Conservation (phyloP, 64 coral and sea anemone species). For the Actinia tenebrosa region DNA sequence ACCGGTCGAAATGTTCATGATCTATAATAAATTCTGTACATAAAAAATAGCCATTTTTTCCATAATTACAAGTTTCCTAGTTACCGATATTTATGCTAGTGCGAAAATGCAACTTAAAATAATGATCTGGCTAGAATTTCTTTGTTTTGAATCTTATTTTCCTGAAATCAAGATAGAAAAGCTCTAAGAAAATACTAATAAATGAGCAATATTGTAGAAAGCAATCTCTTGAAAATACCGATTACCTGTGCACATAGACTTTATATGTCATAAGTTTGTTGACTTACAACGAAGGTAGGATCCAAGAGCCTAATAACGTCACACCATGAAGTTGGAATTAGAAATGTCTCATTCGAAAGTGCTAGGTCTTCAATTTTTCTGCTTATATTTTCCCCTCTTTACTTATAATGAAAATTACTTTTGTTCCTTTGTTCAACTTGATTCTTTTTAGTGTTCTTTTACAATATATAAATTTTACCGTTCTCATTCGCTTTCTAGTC, state of each 20-base stretch:
- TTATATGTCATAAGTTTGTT: not conserved
- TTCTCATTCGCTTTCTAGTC: too few species aligned
- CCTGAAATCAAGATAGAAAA: not conserved
- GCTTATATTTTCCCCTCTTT: too few species aligned
- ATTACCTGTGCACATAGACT: not conserved
- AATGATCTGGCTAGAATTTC: not conserved
- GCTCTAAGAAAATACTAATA: not conserved
- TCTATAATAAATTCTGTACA: not conserved
- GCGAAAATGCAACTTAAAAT: not conserved
- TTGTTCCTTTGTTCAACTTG: too few species aligned
- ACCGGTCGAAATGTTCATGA: not conserved
- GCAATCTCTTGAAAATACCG: not conserved
- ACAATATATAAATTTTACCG: too few species aligned
- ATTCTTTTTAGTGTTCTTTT: too few species aligned
- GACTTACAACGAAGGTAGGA: not conserved
- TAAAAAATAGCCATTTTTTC: not conserved
- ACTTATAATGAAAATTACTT: too few species aligned
- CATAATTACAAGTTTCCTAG: not conserved
- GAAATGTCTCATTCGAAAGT: too few species aligned
- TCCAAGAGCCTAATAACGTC: not conserved
- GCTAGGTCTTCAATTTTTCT: too few species aligned
- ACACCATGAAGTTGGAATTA: too few species aligned
- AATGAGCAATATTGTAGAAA: not conserved
- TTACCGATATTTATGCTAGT: not conserved
- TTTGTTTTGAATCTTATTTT: not conserved